Percentiles rank a stretch among this genome's conserved stretches.
phyloP scores from a whole-genome alignment of 2,797 vertebrate genomes.

The Pachyuromys duprasi region DNA sequence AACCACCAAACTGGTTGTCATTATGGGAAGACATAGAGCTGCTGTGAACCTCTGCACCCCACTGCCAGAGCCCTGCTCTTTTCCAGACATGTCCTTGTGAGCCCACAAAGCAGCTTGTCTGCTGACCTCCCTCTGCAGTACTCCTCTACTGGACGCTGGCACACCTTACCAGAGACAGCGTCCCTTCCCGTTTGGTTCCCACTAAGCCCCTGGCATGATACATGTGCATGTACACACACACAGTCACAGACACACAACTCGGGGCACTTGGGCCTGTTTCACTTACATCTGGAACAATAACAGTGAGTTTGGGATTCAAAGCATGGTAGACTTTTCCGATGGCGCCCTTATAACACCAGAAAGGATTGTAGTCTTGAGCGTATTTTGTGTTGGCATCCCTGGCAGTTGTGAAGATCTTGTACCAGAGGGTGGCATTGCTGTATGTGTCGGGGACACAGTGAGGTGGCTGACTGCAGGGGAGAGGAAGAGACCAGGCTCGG shows the following conservation, averaged over 20 bases:
- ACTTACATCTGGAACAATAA: conserved; percentile 98
- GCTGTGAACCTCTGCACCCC: neutral
- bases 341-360: conserved; percentile 99
- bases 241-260: neutral
- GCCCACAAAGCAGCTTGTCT: neutral
- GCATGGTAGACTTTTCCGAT: conserved; percentile 98
- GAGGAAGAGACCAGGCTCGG: conserved; percentile 41
- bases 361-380: conserved; percentile 98
- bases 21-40: neutral
- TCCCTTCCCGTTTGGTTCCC: neutral
- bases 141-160: neutral
- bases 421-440: conserved; percentile 97
- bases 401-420: conserved; percentile 98
- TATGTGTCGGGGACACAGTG: conserved; percentile 97
- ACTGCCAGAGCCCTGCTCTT: neutral
- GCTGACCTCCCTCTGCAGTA: neutral
- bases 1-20: neutral
- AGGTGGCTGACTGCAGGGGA: conserved; percentile 93
- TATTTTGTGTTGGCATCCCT: conserved; percentile 97
- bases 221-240: neutral
- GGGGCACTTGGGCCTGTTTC: neutral
- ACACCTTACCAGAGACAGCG: neutral
- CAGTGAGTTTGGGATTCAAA: conserved; percentile 97
- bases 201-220: neutral
- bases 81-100: too few species aligned